These are phyloP conservation scores for Plectropomus leopardus DNA, from an alignment of 2,113 vertebrate species.

Conservation along the genomic window DNA sequence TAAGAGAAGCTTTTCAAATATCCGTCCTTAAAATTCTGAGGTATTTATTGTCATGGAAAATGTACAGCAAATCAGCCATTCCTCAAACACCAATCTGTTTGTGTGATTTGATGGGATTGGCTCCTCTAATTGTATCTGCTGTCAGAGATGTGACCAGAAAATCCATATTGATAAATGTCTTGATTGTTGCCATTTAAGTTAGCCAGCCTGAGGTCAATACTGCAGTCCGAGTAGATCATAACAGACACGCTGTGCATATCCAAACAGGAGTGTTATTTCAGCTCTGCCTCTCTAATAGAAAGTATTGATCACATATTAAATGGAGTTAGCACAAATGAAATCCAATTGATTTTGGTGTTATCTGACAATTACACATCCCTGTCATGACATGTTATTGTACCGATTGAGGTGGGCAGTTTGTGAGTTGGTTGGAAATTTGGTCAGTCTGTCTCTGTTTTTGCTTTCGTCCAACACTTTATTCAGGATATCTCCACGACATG, in stretches of 20 bases:
- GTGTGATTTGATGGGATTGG: conserved; percentile 29
- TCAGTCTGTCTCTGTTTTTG: background rate
- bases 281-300: conserved; percentile 18
- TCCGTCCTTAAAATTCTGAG: background rate
- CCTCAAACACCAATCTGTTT: conserved; percentile 26
- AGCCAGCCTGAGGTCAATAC: conserved; percentile 30
- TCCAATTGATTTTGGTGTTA: conserved; percentile 11
- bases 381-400: background rate
- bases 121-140: conserved; percentile 40
- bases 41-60: conserved; percentile 13
- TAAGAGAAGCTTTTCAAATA: background rate
- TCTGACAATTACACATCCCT: background rate
- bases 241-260: conserved; percentile 13
- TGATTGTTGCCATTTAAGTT: conserved; percentile 50
- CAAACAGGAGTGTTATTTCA: conserved; percentile 10
- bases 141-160: conserved; percentile 38
- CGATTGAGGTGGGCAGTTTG: background rate
- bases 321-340: conserved; percentile 33
- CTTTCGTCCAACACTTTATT: no score
- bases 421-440: background rate
- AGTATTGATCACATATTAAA: conserved; percentile 37
- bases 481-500: no score
- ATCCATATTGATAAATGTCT: conserved; percentile 69
- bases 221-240: conserved; percentile 37
- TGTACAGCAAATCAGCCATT: conserved; percentile 6